A percentile compares a stretch with the other conserved stretches of the same genome.
Conservation (phyloP, 2,797 vertebrate genomes). For the Lycodopsis pacificus region DNA sequence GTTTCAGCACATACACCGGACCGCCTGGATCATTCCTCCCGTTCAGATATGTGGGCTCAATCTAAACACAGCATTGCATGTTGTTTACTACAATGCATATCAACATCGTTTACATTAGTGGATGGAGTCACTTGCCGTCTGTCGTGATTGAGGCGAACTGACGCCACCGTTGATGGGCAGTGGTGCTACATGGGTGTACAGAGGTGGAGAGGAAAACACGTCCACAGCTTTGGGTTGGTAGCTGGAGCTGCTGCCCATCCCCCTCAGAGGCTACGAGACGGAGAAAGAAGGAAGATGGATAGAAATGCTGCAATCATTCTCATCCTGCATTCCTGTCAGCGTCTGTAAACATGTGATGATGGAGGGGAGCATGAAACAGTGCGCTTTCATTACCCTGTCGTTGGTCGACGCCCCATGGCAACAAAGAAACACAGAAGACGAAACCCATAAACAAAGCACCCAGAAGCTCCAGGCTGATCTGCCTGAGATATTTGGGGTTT, state of each 20-base stretch:
- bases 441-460: conserved; percentile 22
- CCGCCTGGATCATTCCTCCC: conserved; percentile 37
- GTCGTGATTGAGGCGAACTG: conserved; percentile 44
- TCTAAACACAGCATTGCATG: conserved; percentile 50
- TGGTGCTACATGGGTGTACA: conserved; percentile 52
- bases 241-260: conserved; percentile 36
- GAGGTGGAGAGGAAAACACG: conserved; percentile 44
- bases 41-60: conserved; percentile 46
- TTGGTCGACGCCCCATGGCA: conserved; percentile 1
- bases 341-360: conserved; percentile 4
- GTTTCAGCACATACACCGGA: conserved; percentile 31
- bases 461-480: not conserved
- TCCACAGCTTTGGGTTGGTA: conserved; percentile 58
- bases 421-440: conserved; percentile 1
- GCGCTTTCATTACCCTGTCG: not conserved
- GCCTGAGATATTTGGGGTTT: not conserved
- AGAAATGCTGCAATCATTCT: conserved; percentile 20
- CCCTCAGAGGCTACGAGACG: conserved; percentile 51
- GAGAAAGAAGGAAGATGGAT: conserved; percentile 23
- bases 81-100: not conserved
- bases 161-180: conserved; percentile 30
- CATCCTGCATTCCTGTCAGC: conserved; percentile 23
- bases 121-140: conserved; percentile 45
- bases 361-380: conserved; percentile 25
- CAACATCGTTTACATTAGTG: not conserved